Evolutionary conservation across 2,888 invertebrate genomes (phyloP), one percentile per base, ranked within the genome.

Genomic region (Brachyopa scutellaris): DNA sequence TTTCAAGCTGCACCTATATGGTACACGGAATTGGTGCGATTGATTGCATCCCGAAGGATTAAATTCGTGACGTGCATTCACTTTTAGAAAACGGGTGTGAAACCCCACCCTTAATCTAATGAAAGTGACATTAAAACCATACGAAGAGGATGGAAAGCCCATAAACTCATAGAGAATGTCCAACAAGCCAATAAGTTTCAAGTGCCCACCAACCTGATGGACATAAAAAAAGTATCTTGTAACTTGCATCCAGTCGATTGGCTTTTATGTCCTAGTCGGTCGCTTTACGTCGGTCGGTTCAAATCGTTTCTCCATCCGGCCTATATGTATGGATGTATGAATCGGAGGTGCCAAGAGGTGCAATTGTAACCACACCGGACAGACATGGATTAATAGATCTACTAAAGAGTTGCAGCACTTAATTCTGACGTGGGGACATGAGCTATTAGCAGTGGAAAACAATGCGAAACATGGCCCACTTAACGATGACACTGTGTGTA

Each of bases 151-250:
- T 38, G 6, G 31, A 36, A 47, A 23, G 13, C 26, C 40, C 15
- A 64, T 38, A 59, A 73, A 79, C 59, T 66, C 78, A 78, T 72
- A 72, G 78, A 78, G 51, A 64, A 59, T 38, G 66, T 36, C 47
- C 73, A 67, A 53, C 79, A 59, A 61, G 38, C 61, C 47, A 40
- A 70, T 61, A 31, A 42, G 66, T 66, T 49, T 53, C 13, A 51
- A n/a, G 11, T 11, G 7, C 2, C 59, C 23, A 23, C 33, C 29
- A 42, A 51, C 29, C 26, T 21, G 31, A 49, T 64, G 49, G 49
- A 55, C 42, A 72, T 29, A 70, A 45, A 61, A 62, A 62, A 51
- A 64, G 49, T 26, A 6, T 57, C 64, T 64, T 64, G 59, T 64
- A 59, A 66, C 59, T 59, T 72, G 78, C 73, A 78, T 59, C 26